Conservation (phyloP, 2,113 vertebrate species). For the Pelusios castaneus region DNA sequence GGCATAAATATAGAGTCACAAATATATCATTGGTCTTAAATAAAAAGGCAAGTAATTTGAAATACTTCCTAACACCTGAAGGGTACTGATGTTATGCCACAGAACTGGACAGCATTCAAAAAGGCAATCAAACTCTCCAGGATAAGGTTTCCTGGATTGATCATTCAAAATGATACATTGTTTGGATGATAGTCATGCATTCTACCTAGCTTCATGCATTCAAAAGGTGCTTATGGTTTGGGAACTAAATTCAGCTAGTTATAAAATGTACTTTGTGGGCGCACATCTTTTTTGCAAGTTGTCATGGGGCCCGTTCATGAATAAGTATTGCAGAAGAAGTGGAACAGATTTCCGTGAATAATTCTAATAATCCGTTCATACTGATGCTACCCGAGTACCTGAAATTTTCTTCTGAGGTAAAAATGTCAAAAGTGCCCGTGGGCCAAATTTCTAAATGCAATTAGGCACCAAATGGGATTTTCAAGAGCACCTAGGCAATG, state of each 20-base stretch:
- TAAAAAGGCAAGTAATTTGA: not conserved
- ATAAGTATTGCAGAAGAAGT: not conserved
- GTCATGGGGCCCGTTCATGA: not conserved
- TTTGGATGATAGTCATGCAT: not conserved
- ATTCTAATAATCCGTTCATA: not conserved
- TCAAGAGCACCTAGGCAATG: not conserved
- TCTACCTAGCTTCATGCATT: not conserved
- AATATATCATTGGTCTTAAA: not conserved
- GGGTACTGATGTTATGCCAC: not conserved
- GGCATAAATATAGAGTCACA: not conserved
- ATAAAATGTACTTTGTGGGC: not conserved
- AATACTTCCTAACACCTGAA: not conserved
- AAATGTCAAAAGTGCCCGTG: not conserved
- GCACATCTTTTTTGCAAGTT: not conserved
- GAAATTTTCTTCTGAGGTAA: not conserved
- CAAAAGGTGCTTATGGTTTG: not conserved
- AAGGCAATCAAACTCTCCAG: not conserved
- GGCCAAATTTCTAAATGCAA: not conserved
- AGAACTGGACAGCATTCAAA: not conserved
- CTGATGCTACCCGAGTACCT: not conserved
- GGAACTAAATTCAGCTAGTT: not conserved
- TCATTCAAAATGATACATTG: fast-evolving
- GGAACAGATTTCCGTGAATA: not conserved
- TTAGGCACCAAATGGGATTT: not conserved
- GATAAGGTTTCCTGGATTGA: not conserved